Percentiles rank a stretch among this genome's conserved stretches.
Evolutionary conservation across 2,888 invertebrate species (phyloP).

Genomic region (Conomelus anceps): DNA sequence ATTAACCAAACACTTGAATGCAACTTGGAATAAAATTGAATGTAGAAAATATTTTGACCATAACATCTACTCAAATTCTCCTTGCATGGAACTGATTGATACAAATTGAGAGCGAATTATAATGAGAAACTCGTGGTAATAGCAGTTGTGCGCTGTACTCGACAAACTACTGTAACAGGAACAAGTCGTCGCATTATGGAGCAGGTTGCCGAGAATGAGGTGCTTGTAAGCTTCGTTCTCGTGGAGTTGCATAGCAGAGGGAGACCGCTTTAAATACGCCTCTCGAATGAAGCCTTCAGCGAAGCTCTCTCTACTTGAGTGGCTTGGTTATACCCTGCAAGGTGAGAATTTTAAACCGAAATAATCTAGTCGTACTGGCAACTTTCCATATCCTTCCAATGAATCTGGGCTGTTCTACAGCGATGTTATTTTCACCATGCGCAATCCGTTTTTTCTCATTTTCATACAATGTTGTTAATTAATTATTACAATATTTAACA

Average conservation of each 20-base stretch:
- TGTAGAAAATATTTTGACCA: no score
- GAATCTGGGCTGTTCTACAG: no score
- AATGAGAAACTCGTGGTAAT: neutral
- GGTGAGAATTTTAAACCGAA: neutral
- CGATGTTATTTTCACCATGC: no score
- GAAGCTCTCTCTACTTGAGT: neutral
- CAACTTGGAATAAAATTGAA: no score
- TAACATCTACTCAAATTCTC: no score
- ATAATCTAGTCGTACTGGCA: neutral
- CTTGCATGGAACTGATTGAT: neutral
- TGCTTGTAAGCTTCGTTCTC: neutral
- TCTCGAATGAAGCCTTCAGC: neutral
- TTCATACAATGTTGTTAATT: no score
- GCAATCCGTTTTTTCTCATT: no score
- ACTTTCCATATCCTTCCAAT: no score
- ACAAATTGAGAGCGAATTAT: neutral
- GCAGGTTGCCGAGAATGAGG: neutral
- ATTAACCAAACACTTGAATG: no score
- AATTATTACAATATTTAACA: no score
- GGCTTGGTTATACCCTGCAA: neutral
- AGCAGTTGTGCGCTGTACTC: neutral
- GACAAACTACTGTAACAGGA: neutral
- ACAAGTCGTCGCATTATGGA: neutral
- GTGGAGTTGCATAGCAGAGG: neutral
- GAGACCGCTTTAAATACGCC: neutral